Base-by-base conservation (phyloP, 2,797 vertebrate species). In the Scleropages formosus region DNA sequence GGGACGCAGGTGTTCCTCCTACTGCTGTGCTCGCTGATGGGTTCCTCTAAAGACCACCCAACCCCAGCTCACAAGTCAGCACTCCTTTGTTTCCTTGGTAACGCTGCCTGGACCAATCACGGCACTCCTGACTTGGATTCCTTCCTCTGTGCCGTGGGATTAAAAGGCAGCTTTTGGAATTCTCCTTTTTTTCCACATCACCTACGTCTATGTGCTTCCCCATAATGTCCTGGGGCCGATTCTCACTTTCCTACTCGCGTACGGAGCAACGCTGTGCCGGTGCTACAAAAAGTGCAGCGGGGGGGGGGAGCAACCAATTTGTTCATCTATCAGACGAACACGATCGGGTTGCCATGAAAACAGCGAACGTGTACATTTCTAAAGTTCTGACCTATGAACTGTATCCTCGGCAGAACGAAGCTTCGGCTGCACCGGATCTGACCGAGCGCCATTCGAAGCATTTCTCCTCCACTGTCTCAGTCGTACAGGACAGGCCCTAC, bases 71-170 rank as follows among this genome's bases (percentile, higher is more conserved):
- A 62, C 74, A 73, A 26, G 68, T 80, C 80, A 80, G 82, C 78
- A 80, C 68, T 51, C 80, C 75, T 39, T 67, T 61, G 74, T 79
- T 79, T 76, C 80, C 72, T 75, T 77, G 74, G 85, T 79, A 86
- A 87, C 72, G 1, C 56, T 46, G 66, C 61, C 65, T 39, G 24
- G 58, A 64, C 24, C 78, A 70, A 44, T 26, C 64, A 49, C 26
- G 44, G 51, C 44, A 27, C 63, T 39, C 7, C 56, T 49, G 4
- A n/a, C 22, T 61, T 46, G 62, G 12, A 58, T 16, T 75, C 47
- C 47, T n/a, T 63, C 51, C 62, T 18, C 44, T 20, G 18, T 13
- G 47, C 72, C 6, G n/a, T 20, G 12, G 62, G 73, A 75, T 53
- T 58, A 61, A 3, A 72, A 47, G 27, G 61, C 39, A 61, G 24